Evolutionary conservation across 2,797 vertebrate species (phyloP), one percentile per base, ranked within the genome.

Genomic region (Phoebastria nigripes): DNA sequence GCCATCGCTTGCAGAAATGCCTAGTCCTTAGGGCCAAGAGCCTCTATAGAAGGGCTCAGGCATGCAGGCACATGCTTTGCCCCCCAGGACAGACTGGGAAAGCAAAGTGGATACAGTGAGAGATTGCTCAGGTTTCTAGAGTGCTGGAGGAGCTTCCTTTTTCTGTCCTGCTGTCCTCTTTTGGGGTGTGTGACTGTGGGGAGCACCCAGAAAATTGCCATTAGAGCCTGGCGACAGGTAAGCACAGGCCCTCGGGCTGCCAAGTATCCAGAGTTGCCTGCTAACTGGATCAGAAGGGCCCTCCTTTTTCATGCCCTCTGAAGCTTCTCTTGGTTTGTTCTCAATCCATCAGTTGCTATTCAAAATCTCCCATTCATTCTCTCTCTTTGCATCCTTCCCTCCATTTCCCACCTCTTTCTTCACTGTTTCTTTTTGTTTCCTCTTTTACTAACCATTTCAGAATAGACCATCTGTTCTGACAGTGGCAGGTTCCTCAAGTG

Each of bases 171-270:
- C 93, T 96, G 72, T 94, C 78, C 91, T 96, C 91, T 97, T 89
- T 89, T 91, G 90, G 82, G 89, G 90, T 84, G 59, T 94, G 96
- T 96, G 71, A 90, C 96, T 95, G 92, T 89, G 93, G 95, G 94
- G 84, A 94, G 93, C 96, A 93, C 95, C 95, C 97, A 94, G 97
- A 97, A 98, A 98, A 84, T 93, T 96, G 97, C 97, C 97, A 96
- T 97, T 96, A 91, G 95, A 95, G 92, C 92, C 96, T 92, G 88
- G 89, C 10, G 94, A 96, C 87, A 91, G 96, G 88, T 83, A 93
- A 97, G 84, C 95, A 90, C 81, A 92, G 94, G 95, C 92, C 90
- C 94, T 82, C 80, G 25, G 97, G 94, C 97, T 97, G 93, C 97
- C 96, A 96, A 97, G 94, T 93, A 73, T 97, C 94, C 93, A 81